Percentiles rank a stretch among this genome's conserved stretches.
phyloP scores from a whole-genome alignment of 2,797 vertebrate genomes.

The Sebastes itinus region DNA sequence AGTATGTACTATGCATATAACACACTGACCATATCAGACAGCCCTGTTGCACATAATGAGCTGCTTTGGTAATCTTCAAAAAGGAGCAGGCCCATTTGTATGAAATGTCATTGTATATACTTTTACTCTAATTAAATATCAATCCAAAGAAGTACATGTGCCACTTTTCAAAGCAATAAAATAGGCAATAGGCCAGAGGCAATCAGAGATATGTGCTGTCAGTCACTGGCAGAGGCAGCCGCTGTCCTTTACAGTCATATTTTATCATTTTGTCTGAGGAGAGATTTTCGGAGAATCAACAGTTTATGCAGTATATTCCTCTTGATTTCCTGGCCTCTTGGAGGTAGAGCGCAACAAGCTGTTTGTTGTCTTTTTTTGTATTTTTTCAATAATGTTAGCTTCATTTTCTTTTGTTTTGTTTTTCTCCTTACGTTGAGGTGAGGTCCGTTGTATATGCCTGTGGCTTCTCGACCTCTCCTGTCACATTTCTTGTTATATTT shows the following conservation, averaged over 20 bases:
- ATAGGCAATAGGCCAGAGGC: neutral
- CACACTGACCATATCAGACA: neutral
- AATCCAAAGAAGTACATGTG: neutral
- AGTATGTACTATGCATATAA: slow-evolving; percentile 6
- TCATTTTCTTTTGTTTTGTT: no score
- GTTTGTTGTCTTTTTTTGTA: neutral
- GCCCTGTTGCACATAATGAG: slow-evolving; percentile 22
- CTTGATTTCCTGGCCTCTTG: neutral
- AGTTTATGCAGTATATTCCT: neutral
- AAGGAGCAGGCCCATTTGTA: neutral
- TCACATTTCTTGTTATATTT: no score
- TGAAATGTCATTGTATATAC: neutral
- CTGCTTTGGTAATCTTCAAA: slow-evolving; percentile 20
- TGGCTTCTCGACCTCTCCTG: no score
- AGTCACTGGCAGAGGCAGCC: neutral
- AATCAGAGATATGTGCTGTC: neutral
- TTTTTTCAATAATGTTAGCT: no score
- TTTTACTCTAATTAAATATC: slow-evolving; percentile 36
- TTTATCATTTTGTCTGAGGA: slow-evolving; percentile 2
- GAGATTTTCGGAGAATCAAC: neutral
- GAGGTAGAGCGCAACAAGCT: neutral
- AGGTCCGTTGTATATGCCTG: no score
- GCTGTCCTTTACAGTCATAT: neutral
- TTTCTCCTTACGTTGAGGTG: no score
- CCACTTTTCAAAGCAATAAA: slow-evolving; percentile 2